phyloP scores from a whole-genome alignment of 2,113 vertebrate species.

The Pomatostomus ruficeps region DNA sequence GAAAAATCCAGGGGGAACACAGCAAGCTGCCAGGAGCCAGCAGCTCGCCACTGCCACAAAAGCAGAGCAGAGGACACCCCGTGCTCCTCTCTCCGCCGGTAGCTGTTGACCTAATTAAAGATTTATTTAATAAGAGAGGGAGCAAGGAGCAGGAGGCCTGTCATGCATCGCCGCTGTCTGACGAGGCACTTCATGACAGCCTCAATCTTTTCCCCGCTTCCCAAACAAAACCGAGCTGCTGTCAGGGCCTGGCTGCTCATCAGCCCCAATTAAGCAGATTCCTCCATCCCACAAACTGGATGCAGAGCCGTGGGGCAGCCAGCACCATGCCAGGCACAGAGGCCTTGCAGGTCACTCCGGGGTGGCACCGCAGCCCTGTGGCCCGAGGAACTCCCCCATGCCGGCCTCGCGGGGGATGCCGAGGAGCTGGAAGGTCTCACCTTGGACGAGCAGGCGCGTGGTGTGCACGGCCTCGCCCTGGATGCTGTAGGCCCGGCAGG shows the following conservation, averaged over 20 bases:
- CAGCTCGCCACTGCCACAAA: neutral
- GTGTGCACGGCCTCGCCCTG: constrained; percentile 96
- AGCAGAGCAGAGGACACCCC: neutral
- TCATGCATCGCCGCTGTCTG: neutral
- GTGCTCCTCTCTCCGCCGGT: neutral
- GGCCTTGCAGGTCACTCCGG: accelerated
- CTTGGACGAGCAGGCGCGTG: constrained; percentile 95
- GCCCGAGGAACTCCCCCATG: neutral
- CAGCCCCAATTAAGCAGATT: neutral
- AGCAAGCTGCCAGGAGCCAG: neutral
- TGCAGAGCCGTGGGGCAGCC: neutral
- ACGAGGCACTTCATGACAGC: constrained; percentile 9
- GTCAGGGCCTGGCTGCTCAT: neutral
- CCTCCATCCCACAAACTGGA: neutral
- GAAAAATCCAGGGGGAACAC: neutral
- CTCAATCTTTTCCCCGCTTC: constrained; percentile 3
- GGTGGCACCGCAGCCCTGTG: neutral
- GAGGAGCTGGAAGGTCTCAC: constrained; percentile 52
- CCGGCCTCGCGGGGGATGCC: neutral
- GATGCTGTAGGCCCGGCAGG: constrained; percentile 94
- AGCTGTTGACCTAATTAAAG: constrained; percentile 49
- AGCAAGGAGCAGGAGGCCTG: neutral
- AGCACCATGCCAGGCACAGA: neutral
- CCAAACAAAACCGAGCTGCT: neutral
- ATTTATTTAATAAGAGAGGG: constrained; percentile 28